Conservation (phyloP, 2,888 invertebrate genomes). For the Tenthredo livida region DNA sequence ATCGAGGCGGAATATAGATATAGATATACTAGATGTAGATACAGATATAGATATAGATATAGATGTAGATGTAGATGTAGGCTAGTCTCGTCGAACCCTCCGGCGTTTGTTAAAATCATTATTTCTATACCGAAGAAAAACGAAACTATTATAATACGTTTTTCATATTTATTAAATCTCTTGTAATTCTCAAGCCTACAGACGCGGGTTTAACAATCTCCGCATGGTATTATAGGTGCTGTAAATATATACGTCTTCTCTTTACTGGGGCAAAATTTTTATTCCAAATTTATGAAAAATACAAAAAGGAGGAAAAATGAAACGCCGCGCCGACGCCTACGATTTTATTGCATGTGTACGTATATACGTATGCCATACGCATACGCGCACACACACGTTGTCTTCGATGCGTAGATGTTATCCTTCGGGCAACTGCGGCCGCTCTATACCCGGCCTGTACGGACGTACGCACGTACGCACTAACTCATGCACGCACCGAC, state of each 20-base stretch:
- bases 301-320: no score
- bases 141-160: neutral
- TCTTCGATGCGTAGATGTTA: neutral
- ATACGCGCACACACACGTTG: neutral
- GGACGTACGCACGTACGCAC: neutral
- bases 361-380: no score
- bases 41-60: neutral
- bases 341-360: neutral
- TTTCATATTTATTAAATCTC: neutral
- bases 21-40: neutral
- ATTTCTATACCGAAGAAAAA: neutral
- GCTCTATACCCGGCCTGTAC: neutral
- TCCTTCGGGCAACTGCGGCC: neutral
- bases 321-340: neutral
- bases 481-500: neutral
- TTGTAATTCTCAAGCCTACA: neutral
- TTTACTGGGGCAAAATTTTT: neutral
- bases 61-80: neutral
- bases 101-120: neutral
- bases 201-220: no score
- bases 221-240: no score
- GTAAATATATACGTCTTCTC: neutral
- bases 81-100: neutral
- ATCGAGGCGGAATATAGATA: neutral
- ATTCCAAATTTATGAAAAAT: neutral